phyloP scores from a whole-genome alignment of 2,797 vertebrate genomes.

The Sphaeramia orbicularis region DNA sequence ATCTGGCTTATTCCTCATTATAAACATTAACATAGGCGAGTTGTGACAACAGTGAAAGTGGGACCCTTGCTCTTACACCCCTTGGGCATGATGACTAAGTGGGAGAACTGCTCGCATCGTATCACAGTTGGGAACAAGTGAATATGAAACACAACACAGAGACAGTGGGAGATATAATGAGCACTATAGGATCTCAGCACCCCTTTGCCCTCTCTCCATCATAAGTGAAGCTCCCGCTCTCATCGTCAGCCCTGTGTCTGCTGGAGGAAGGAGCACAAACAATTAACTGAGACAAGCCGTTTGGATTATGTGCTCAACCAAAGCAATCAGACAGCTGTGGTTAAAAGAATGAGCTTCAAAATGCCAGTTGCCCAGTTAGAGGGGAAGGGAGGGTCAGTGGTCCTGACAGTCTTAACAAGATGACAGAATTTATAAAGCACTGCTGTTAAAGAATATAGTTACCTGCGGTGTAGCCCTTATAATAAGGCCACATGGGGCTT shows the following conservation, averaged over 20 bases:
- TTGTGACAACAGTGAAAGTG: conserved; percentile 65
- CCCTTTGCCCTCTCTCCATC: conserved; percentile 78
- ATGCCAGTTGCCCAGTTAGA: conserved; percentile 84
- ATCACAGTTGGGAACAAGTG: conserved; percentile 55
- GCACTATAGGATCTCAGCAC: conserved; percentile 72
- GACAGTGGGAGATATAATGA: conserved; percentile 81
- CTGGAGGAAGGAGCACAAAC: conserved; percentile 79
- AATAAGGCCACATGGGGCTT: conserved; percentile 94
- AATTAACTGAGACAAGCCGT: conserved; percentile 82
- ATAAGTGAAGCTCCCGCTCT: conserved; percentile 69
- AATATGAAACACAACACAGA: conserved; percentile 75
- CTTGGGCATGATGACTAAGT: conserved; percentile 69
- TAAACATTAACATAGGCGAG: conserved; percentile 71
- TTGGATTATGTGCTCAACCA: conserved; percentile 80
- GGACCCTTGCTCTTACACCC: conserved; percentile 54
- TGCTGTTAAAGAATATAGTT: conserved; percentile 86
- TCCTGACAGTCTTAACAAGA: conserved; percentile 91
- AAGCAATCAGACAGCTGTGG: conserved; percentile 76
- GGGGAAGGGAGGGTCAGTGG: conserved; percentile 88
- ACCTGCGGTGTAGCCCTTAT: conserved; percentile 90
- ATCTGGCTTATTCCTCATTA: conserved; percentile 61
- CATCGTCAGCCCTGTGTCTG: conserved; percentile 65
- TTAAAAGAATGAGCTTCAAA: conserved; percentile 79
- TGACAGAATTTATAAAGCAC: conserved; percentile 92
- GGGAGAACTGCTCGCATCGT: conserved; percentile 57